Percentiles rank a stretch among this genome's conserved stretches.
Conservation (phyloP, 1,140 invertebrate genomes). For the Achatina immaculata region DNA sequence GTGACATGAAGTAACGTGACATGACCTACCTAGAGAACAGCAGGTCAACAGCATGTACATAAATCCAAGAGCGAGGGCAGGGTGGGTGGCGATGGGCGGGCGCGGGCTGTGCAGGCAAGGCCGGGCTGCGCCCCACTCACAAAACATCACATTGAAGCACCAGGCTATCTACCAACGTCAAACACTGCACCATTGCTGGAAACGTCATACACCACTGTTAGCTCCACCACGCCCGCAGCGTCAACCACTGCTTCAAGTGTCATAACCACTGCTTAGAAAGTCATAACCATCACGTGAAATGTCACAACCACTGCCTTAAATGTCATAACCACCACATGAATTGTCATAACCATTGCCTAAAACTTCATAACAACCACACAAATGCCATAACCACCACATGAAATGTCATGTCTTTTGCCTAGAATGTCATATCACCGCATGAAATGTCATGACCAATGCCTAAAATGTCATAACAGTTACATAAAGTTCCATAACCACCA, state of each 20-base stretch:
- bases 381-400: too few species aligned
- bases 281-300: too few species aligned
- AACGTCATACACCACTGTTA: background rate
- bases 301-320: too few species aligned
- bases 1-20: background rate
- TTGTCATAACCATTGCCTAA: too few species aligned
- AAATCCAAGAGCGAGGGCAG: background rate
- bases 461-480: too few species aligned
- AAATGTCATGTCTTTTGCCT: too few species aligned
- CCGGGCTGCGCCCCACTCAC: background rate
- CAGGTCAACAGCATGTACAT: background rate
- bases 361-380: too few species aligned
- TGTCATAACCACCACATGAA: too few species aligned
- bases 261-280: background rate
- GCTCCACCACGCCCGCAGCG: background rate
- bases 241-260: background rate
- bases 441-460: too few species aligned
- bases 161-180: background rate
- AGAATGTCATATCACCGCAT: too few species aligned
- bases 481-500: too few species aligned
- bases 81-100: background rate
- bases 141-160: constrained; percentile 23
- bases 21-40: constrained; percentile 7
- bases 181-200: constrained; percentile 6
- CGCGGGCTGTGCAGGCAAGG: background rate